Percentiles rank a stretch among this genome's conserved stretches.
Conservation (phyloP, 2,113 vertebrate genomes). For the Vimba vimba region DNA sequence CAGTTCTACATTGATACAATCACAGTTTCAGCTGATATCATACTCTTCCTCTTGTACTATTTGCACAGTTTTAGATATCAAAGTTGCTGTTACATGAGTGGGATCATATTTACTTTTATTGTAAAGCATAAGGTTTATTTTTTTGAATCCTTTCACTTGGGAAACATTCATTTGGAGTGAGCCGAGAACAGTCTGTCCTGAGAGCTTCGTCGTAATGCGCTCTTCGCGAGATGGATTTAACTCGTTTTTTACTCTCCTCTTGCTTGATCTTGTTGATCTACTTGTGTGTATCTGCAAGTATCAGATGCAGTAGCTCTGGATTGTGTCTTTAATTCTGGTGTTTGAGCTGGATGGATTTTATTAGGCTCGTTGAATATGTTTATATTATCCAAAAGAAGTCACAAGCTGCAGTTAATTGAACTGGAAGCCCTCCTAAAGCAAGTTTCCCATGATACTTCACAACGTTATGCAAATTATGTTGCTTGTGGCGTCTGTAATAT, state of each 20-base stretch:
- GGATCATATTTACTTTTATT: constrained; percentile 37
- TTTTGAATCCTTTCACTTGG: constrained; percentile 1
- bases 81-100: constrained; percentile 53
- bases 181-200: not conserved
- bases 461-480: not conserved
- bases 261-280: not conserved
- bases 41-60: constrained; percentile 41
- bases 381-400: not conserved
- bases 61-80: constrained; percentile 61
- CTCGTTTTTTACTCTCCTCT: not conserved
- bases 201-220: not conserved
- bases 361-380: not conserved
- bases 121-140: not conserved
- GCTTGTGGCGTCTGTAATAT: not conserved
- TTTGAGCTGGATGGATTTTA: constrained; percentile 3
- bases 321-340: not conserved
- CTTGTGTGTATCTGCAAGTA: not conserved
- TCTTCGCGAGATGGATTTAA: not conserved
- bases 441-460: not conserved
- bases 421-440: constrained; percentile 17
- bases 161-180: not conserved
- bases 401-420: not conserved
- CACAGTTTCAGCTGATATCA: constrained; percentile 4
- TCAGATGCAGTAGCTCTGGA: not conserved
- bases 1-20: not conserved